These are phyloP conservation scores for Calameuta pallipes DNA, from an alignment of 2,888 invertebrate species.

Conservation along the genomic window DNA sequence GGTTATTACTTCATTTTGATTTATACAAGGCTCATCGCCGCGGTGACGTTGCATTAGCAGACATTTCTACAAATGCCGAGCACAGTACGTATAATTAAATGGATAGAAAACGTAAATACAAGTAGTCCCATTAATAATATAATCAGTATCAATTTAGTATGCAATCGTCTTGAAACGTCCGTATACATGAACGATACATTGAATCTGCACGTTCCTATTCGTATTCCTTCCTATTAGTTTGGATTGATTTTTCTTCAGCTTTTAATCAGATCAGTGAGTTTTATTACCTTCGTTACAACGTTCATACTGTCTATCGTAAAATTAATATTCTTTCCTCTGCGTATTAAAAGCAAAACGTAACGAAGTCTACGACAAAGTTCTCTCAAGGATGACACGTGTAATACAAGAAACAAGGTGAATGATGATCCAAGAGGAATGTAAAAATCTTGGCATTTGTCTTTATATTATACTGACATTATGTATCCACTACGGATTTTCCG, in stretches of 20 bases:
- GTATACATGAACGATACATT: neutral
- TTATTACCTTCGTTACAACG: neutral
- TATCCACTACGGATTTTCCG: constrained; percentile 7
- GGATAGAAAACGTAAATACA: neutral
- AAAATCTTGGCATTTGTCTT: neutral
- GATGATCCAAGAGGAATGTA: constrained; percentile 15
- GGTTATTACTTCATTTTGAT: neutral
- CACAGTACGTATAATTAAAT: neutral
- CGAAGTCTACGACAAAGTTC: neutral
- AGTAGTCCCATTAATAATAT: neutral
- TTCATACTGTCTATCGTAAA: neutral
- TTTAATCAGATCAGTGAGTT: neutral
- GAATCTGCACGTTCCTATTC: neutral
- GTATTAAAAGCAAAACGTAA: neutral
- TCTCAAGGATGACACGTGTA: neutral
- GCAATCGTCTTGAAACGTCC: neutral
- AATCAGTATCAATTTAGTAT: neutral
- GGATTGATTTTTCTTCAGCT: neutral
- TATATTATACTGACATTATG: constrained; percentile 7
- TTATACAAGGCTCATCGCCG: neutral
- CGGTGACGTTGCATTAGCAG: neutral
- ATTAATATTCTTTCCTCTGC: neutral
- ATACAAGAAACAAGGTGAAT: constrained; percentile 2
- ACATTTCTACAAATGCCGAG: neutral
- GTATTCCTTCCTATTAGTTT: neutral